These are phyloP conservation scores for Calcarius lapponicus DNA, from an alignment of 2,797 vertebrate genomes.

Conservation along the genomic window DNA sequence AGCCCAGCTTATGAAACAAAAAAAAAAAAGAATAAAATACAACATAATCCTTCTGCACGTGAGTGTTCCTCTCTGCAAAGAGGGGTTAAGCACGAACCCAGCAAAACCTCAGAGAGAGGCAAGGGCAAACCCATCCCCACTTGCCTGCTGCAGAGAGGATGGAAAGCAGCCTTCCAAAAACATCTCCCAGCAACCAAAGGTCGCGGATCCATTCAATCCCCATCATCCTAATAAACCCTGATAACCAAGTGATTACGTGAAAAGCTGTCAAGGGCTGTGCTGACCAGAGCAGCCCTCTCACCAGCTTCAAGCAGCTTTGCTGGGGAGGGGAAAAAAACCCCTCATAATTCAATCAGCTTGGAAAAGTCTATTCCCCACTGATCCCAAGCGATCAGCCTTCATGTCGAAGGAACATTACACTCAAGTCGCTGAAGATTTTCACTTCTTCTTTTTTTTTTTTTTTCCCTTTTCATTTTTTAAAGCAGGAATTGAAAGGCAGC, in stretches of 20 bases:
- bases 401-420: slow-evolving; percentile 28
- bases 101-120: background rate
- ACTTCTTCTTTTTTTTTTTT: background rate
- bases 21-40: background rate
- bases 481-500: slow-evolving; percentile 46
- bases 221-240: background rate
- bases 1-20: background rate
- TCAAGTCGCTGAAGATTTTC: background rate
- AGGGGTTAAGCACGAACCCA: background rate
- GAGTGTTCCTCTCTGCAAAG: background rate
- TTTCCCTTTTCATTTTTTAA: slow-evolving; percentile 24
- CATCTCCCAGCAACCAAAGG: background rate
- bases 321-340: slow-evolving; percentile 7
- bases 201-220: background rate
- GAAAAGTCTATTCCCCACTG: slow-evolving; percentile 41
- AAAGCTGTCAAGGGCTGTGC: slow-evolving; percentile 15
- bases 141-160: background rate
- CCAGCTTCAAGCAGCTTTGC: slow-evolving; percentile 60
- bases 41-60: background rate
- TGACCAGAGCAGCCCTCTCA: slow-evolving; percentile 50
- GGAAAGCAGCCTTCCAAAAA: background rate
- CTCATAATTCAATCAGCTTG: slow-evolving; percentile 56
- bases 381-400: slow-evolving; percentile 32
- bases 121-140: background rate
- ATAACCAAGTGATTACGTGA: slow-evolving; percentile 14